A percentile compares a stretch with the other conserved stretches of the same genome.
Evolutionary conservation across 2,888 invertebrate species (phyloP).

Genomic region (Patella caerulea): DNA sequence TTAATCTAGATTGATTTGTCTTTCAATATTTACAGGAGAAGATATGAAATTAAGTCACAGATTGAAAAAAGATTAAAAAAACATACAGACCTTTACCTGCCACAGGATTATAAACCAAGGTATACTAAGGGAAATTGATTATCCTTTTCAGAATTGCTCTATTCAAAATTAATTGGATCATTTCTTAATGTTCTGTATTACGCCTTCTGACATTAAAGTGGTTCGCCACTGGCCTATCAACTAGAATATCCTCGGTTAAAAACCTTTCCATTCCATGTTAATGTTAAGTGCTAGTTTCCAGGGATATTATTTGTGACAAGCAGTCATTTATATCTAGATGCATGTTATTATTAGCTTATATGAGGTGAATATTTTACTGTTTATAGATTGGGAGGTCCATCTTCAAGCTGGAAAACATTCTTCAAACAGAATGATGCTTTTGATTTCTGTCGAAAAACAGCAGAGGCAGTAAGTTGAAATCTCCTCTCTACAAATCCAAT

Average conservation of each 20-base stretch:
- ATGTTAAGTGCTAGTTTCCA: no score
- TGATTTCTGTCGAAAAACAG: slow-evolving; percentile 41
- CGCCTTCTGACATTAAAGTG: no score
- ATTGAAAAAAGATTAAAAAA: slow-evolving; percentile 40
- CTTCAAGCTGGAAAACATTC: slow-evolving; percentile 53
- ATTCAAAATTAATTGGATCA: no score
- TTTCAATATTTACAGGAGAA: slow-evolving; percentile 36
- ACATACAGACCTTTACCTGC: slow-evolving; percentile 39
- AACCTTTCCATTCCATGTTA: no score
- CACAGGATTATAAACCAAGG: slow-evolving; percentile 44
- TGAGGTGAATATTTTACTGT: neutral
- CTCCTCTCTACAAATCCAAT: no score
- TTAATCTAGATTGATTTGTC: no score
- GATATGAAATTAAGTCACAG: slow-evolving; percentile 37
- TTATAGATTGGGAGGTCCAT: slow-evolving; percentile 55
- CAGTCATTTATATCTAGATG: no score
- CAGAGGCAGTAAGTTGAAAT: slow-evolving; percentile 35
- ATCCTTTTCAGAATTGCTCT: neutral
- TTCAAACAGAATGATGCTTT: slow-evolving; percentile 62
- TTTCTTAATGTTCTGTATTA: no score
- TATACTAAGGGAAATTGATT: slow-evolving; percentile 7
- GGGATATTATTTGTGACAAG: no score
- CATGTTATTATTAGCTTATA: no score
- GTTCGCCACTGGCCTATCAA: no score
- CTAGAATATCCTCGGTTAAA: no score